Conservation (phyloP, 2,113 vertebrate species). For the Platanista minor region DNA sequence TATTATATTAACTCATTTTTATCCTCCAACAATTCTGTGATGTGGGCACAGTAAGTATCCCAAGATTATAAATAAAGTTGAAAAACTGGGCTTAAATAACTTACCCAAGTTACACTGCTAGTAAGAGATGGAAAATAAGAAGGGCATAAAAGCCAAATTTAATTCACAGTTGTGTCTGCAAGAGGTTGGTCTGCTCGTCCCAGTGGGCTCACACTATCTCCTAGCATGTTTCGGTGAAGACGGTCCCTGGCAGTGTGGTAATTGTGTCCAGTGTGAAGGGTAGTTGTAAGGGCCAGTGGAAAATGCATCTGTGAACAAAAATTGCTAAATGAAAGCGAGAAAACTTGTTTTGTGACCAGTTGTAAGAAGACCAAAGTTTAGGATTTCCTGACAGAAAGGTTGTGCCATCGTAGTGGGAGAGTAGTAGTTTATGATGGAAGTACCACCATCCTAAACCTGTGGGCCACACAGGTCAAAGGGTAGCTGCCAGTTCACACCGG, state of each 20-base stretch:
- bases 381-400: neutral
- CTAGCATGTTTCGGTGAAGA: accelerated
- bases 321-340: neutral
- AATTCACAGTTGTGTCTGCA: neutral
- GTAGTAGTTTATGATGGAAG: neutral
- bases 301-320: neutral
- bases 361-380: neutral
- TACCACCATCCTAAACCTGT: accelerated
- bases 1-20: neutral
- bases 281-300: neutral
- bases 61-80: neutral
- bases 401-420: accelerated
- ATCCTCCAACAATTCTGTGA: neutral
- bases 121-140: neutral
- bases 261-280: neutral
- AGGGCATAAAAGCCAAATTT: neutral
- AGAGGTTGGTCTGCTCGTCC: neutral
- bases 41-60: neutral
- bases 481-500: neutral
- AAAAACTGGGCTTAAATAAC: neutral
- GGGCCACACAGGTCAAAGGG: neutral
- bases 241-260: accelerated
- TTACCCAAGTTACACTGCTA: neutral
- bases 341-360: neutral
- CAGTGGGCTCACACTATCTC: neutral